Conservation (phyloP, 2,888 invertebrate genomes). For the Candidula unifasciata region DNA sequence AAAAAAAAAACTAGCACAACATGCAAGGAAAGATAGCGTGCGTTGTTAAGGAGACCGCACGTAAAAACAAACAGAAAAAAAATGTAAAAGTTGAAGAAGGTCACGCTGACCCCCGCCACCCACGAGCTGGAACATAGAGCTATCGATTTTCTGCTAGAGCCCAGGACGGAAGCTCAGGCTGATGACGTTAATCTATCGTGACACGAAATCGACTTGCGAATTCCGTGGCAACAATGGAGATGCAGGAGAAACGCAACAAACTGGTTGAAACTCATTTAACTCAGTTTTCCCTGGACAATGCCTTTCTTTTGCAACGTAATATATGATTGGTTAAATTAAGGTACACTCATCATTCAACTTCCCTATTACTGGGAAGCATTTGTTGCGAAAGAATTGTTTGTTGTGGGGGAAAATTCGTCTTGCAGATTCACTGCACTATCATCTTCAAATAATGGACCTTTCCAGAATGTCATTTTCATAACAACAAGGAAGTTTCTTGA, state of each 20-base stretch:
- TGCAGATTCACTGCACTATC: too few relatives aligned
- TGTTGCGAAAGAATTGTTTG: too few relatives aligned
- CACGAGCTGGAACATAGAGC: background rate
- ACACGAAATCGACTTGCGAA: background rate
- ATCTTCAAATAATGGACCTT: too few relatives aligned
- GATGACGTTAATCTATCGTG: background rate
- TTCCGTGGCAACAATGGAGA: background rate
- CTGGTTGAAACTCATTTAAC: too few relatives aligned
- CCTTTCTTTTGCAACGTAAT: too few relatives aligned
- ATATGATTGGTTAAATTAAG: too few relatives aligned
- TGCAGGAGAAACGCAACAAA: background rate
- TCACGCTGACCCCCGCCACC: background rate
- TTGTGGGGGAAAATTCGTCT: too few relatives aligned
- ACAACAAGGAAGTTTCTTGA: too few relatives aligned
- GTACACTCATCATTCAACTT: too few relatives aligned
- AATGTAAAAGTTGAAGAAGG: background rate
- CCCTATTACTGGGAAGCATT: too few relatives aligned
- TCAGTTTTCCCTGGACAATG: too few relatives aligned
- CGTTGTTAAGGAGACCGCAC: slow-evolving; percentile 9
- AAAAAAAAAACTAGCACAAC: background rate
- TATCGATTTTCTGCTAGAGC: background rate
- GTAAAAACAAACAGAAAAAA: background rate
- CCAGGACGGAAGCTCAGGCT: background rate
- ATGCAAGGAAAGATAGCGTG: background rate
- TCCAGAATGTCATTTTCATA: too few relatives aligned